A percentile compares a stretch with the other conserved stretches of the same genome.
Evolutionary conservation across 35 echinoderm and acorn worm species (phyloP).

Genomic region (Chiridota heheva): DNA sequence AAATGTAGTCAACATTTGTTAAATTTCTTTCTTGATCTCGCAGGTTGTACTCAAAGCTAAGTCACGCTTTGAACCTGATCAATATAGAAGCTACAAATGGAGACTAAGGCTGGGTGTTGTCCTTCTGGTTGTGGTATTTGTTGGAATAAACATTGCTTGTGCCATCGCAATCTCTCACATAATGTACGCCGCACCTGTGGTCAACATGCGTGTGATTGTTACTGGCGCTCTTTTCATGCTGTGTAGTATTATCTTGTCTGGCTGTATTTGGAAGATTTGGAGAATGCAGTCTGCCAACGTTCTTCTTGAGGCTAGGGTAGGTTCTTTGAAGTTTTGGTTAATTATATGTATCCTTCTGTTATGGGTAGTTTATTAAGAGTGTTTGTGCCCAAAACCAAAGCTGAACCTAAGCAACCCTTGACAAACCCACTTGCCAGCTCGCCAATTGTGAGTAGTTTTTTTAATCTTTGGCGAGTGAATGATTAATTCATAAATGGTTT

Average conservation of each 20-base stretch:
- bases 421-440: too few species aligned
- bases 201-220: constrained; percentile 65
- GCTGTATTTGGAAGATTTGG: constrained; percentile 90
- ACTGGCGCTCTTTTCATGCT: constrained; percentile 75
- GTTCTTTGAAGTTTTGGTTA: too few species aligned
- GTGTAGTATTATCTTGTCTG: constrained; percentile 58
- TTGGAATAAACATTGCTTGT: constrained; percentile 61
- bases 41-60: constrained; percentile 89
- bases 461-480: too few species aligned
- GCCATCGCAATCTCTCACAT: constrained; percentile 34
- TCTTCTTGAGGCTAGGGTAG: constrained; percentile 92
- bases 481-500: too few species aligned
- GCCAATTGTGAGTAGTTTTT: too few species aligned
- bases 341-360: too few species aligned
- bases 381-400: too few species aligned
- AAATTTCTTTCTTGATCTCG: not conserved
- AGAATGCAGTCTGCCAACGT: constrained; percentile 89
- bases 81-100: constrained; percentile 59
- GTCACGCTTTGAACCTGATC: constrained; percentile 65
- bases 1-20: too few species aligned
- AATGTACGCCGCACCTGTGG: not conserved
- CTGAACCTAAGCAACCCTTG: too few species aligned
- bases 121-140: constrained; percentile 43
- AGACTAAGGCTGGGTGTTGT: constrained; percentile 43
- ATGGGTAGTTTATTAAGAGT: too few species aligned